A percentile compares a stretch with the other conserved stretches of the same genome.
These are phyloP conservation scores for Zeugodacus cucurbitae DNA, from an alignment of 1,140 invertebrate species.

Conservation along the genomic window DNA sequence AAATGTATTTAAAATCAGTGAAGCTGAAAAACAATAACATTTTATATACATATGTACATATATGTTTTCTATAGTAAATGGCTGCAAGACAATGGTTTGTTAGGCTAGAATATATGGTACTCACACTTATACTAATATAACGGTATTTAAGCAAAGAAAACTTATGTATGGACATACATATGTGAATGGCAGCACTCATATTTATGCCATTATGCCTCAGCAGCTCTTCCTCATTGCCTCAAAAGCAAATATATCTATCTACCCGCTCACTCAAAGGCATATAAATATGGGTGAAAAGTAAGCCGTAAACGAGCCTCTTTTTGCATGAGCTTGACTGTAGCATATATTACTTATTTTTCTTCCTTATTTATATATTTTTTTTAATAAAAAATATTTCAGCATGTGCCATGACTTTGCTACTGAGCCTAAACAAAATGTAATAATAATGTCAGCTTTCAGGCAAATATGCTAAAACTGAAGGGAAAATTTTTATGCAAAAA, in stretches of 20 bases:
- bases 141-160: not conserved
- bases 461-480: not conserved
- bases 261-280: not conserved
- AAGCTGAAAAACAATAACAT: not conserved
- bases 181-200: not conserved
- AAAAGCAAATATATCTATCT: not conserved
- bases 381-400: not conserved
- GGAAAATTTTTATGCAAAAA: not conserved
- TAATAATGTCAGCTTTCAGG: slow-evolving; percentile 13
- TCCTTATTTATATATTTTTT: not conserved
- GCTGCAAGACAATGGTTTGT: no score
- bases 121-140: no score
- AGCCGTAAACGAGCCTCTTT: not conserved
- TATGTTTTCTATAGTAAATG: not conserved
- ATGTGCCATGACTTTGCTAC: not conserved
- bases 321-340: not conserved
- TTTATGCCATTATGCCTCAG: no score
- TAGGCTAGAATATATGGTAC: no score
- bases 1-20: not conserved
- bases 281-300: not conserved
- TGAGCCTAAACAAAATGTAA: not conserved
- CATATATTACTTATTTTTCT: not conserved
- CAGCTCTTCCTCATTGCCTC: no score
- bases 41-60: not conserved
- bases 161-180: not conserved